Evolutionary conservation across 2,888 invertebrate species (phyloP), one percentile per base, ranked within the genome.

Genomic region (Pollenia amentaria): DNA sequence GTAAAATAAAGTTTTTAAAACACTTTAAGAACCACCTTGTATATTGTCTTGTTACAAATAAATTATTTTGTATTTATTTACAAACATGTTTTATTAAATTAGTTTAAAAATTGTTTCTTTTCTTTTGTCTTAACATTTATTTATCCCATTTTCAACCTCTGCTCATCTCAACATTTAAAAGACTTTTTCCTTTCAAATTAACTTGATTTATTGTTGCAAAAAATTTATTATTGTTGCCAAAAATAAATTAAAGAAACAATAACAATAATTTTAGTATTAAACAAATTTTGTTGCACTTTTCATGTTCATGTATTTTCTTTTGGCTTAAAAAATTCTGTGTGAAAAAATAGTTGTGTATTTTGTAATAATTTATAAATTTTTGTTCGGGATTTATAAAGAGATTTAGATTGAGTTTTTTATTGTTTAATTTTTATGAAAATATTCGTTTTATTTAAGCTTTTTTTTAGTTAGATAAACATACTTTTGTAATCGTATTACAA

Each of bases 101-200:
- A 48, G 55, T 77, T 77, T 78, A 48, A 48, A 69, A 69, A 67
- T 9, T 69, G 18, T 18, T 73, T 55, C 14, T n/a, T 12, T 42
- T 60, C 40, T n/a, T 16, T 53, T 48, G 48, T 48, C 9, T 65
- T 60, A 16, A 40, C 8, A 67, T 79, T 51, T 60, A 53, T 60
- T 53, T 79, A 21, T 60, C 21, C 16, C 7, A 21, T 42, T 48
- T 11, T 76, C 18, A 75, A 21, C n/a, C 29, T 70, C 12, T 44
- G 57, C n/a, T 78, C 40, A 48, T 70, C 18, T 62, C 8, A 40
- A 55, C 42, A 29, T 42, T 29, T 38, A 60, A 6, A 60, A 60
- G 48, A 60, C 42, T 64, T 75, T 42, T 42, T 42, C 67, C 29
- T 86, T 81, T 65, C 76, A 79, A 84, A 84, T 82, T 75, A 69